Percentiles rank a stretch among this genome's conserved stretches.
Evolutionary conservation across 2,888 invertebrate species (phyloP).

Genomic region (Pterobdella sp.): DNA sequence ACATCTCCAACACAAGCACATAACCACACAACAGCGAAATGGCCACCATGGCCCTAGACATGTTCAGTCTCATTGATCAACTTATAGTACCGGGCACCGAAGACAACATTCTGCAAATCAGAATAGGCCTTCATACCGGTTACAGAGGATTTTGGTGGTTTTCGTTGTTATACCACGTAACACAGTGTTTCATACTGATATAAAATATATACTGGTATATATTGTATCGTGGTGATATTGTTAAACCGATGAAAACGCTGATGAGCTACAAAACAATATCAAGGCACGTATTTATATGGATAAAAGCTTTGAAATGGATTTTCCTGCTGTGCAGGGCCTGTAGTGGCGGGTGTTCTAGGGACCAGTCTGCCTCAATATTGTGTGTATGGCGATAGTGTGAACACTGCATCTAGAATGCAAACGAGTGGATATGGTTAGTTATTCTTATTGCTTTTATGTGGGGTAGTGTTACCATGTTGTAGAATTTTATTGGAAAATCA

Average conservation of each 20-base stretch:
- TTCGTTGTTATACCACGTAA: too few species aligned
- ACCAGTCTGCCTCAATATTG: conserved; percentile 44
- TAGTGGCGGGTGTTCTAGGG: conserved; percentile 42
- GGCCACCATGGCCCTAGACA: conserved; percentile 33
- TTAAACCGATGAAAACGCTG: too few species aligned
- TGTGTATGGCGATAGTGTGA: conserved; percentile 45
- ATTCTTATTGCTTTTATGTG: too few species aligned
- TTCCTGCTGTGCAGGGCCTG: conserved; percentile 38
- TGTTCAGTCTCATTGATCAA: conserved; percentile 33
- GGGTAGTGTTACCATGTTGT: too few species aligned
- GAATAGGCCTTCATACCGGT: conserved; percentile 46
- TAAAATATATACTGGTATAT: too few species aligned
- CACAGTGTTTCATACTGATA: too few species aligned
- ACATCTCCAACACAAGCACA: background rate
- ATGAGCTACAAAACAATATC: too few species aligned
- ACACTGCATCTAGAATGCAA: conserved; percentile 31
- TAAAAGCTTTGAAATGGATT: too few species aligned
- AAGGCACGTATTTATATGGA: too few species aligned
- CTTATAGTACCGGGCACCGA: conserved; percentile 44
- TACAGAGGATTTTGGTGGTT: background rate
- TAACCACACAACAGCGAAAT: conserved; percentile 19
- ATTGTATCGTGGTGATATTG: too few species aligned
- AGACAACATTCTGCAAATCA: conserved; percentile 42
- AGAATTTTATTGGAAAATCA: too few species aligned
- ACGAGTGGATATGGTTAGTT: conserved; percentile 28